Percentiles rank a stretch among this genome's conserved stretches.
Conservation (phyloP, 2,113 vertebrate species). For the Rhodinocichla rosea region DNA sequence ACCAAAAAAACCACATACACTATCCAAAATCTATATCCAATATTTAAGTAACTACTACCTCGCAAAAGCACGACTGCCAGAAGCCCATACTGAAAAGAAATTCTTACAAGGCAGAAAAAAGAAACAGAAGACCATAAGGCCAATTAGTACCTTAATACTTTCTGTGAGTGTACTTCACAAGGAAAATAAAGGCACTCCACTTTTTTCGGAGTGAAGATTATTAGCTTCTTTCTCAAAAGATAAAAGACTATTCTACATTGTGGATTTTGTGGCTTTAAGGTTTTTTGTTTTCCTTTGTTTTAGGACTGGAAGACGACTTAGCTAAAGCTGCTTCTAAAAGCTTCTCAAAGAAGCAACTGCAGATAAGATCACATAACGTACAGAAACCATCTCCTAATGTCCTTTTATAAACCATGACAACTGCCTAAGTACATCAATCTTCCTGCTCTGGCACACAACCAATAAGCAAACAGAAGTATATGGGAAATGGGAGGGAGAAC, state of each 20-base stretch:
- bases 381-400: not conserved
- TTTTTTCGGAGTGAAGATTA: not conserved
- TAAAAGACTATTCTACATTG: not conserved
- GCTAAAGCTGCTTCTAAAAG: not conserved
- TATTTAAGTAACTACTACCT: not conserved
- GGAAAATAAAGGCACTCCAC: not conserved
- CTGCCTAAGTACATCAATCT: not conserved
- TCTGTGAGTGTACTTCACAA: accelerated
- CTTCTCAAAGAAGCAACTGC: not conserved
- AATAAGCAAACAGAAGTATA: not conserved
- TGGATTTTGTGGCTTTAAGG: not conserved
- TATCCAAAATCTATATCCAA: not conserved
- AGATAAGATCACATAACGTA: not conserved
- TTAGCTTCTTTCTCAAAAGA: not conserved
- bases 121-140: not conserved
- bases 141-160: not conserved
- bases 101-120: not conserved
- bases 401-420: not conserved
- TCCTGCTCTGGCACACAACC: not conserved
- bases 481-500: not conserved
- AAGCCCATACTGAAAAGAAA: not conserved
- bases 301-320: not conserved
- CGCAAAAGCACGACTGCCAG: not conserved
- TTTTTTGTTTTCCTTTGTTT: not conserved
- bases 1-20: not conserved